phyloP scores from a whole-genome alignment of 2,888 invertebrate species.

The Embidobia sp. region DNA sequence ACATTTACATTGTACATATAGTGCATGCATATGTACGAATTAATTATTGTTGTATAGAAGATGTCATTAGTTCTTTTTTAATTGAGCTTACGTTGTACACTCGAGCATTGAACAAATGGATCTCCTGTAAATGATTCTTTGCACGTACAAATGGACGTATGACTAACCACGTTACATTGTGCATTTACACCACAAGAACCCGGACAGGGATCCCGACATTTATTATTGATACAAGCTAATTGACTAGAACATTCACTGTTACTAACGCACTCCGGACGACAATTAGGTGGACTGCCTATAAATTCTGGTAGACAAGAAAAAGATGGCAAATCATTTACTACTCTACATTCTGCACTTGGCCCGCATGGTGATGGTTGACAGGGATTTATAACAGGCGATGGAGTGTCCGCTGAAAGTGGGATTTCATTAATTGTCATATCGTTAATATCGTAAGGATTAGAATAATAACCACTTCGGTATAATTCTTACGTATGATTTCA shows the following conservation, averaged over 20 bases:
- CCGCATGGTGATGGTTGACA: conserved; percentile 83
- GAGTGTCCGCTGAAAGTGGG: too few species aligned
- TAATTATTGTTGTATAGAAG: background rate
- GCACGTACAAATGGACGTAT: conserved; percentile 86
- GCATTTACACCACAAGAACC: conserved; percentile 82
- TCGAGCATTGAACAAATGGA: conserved; percentile 83
- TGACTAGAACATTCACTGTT: conserved; percentile 87
- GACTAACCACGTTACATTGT: conserved; percentile 84
- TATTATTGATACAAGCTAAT: conserved; percentile 86
- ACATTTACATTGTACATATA: too few species aligned
- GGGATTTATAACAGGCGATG: too few species aligned
- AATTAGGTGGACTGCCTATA: conserved; percentile 86
- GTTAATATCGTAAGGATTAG: too few species aligned
- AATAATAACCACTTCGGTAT: too few species aligned
- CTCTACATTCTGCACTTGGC: conserved; percentile 85
- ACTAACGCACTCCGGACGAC: conserved; percentile 86
- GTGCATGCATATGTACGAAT: too few species aligned
- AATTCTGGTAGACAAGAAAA: conserved; percentile 86
- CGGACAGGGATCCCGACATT: conserved; percentile 87
- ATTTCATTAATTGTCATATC: background rate
- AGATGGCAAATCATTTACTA: conserved; percentile 85
- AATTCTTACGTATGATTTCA: conserved; percentile 81
- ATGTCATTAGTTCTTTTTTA: background rate
- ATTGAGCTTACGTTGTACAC: conserved; percentile 68
- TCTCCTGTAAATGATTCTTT: conserved; percentile 84